These are phyloP conservation scores for Drosophila biarmipes DNA, from an alignment of 1,140 invertebrate genomes.

Conservation along the genomic window DNA sequence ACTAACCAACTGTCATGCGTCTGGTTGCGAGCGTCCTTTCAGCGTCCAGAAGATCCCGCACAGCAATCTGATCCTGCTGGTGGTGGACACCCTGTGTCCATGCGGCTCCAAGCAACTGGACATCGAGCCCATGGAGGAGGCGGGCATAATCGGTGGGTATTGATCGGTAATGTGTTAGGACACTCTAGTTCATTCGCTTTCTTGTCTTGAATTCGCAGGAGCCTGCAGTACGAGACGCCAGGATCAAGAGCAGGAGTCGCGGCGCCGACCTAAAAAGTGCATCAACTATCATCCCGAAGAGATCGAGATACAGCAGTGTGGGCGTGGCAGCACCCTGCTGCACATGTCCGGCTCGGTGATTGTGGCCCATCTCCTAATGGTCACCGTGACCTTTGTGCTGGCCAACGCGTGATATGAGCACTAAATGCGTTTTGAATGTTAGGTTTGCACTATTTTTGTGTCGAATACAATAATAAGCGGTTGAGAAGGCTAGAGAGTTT, in stretches of 20 bases:
- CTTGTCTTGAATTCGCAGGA: constrained; percentile 34
- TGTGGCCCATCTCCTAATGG: constrained; percentile 75
- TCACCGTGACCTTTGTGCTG: constrained; percentile 69
- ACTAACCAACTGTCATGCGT: constrained; percentile 94
- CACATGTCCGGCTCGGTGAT: constrained; percentile 62
- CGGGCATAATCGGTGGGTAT: constrained; percentile 75
- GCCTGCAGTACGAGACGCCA: constrained; percentile 86
- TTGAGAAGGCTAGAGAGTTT: background rate
- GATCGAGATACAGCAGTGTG: constrained; percentile 90
- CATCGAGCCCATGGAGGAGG: constrained; percentile 91
- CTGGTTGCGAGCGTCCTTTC: constrained; percentile 95
- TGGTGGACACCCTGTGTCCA: constrained; percentile 95
- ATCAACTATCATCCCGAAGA: constrained; percentile 95
- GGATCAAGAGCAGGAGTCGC: constrained; percentile 86
- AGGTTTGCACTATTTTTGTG: constrained; percentile 23
- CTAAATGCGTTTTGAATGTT: constrained; percentile 24
- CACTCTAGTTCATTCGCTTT: background rate
- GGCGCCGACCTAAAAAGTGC: constrained; percentile 91
- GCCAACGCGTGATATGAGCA: constrained; percentile 82
- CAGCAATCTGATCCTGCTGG: constrained; percentile 95
- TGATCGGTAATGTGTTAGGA: background rate
- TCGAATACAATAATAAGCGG: constrained; percentile 15
- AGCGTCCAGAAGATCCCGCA: constrained; percentile 96
- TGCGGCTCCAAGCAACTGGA: constrained; percentile 93
- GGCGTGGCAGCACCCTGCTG: constrained; percentile 83